Percentiles rank a stretch among this genome's conserved stretches.
Evolutionary conservation across 2,113 vertebrate species (phyloP).

Genomic region (Zonotrichia leucophrys): DNA sequence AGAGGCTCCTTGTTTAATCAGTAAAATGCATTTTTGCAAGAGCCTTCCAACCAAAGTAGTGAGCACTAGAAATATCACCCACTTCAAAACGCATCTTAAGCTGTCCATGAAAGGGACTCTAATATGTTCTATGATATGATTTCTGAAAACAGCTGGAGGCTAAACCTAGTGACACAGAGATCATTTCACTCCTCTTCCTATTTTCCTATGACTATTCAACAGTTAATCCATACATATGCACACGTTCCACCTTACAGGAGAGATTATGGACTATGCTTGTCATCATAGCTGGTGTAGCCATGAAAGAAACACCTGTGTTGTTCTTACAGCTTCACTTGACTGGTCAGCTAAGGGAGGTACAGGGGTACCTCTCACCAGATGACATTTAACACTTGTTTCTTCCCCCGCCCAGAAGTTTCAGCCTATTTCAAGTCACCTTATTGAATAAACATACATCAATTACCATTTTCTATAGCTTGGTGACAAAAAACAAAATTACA

Average conservation of each 20-base stretch:
- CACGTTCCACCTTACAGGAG: not conserved
- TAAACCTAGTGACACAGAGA: not conserved
- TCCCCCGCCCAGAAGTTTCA: not conserved
- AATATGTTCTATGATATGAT: not conserved
- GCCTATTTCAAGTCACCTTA: not conserved
- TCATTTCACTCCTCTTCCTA: not conserved
- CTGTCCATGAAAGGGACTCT: not conserved
- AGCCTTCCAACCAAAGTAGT: not conserved
- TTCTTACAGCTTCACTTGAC: not conserved
- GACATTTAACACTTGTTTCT: not conserved
- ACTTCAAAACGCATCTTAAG: not conserved
- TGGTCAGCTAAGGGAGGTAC: not conserved
- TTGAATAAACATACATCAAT: not conserved
- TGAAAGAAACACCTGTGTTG: not conserved
- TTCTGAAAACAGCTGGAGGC: not conserved
- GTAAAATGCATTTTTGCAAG: not conserved
- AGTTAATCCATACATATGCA: not conserved
- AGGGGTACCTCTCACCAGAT: not conserved
- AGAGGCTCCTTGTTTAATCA: not conserved
- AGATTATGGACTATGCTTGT: not conserved
- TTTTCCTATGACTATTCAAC: not conserved
- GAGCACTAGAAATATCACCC: not conserved
- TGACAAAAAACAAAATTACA: not conserved
- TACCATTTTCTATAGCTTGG: not conserved
- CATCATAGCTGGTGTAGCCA: not conserved